Evolutionary conservation across 1,140 invertebrate genomes (phyloP), one percentile per base, ranked within the genome.

Genomic region (Hyles vespertilio): DNA sequence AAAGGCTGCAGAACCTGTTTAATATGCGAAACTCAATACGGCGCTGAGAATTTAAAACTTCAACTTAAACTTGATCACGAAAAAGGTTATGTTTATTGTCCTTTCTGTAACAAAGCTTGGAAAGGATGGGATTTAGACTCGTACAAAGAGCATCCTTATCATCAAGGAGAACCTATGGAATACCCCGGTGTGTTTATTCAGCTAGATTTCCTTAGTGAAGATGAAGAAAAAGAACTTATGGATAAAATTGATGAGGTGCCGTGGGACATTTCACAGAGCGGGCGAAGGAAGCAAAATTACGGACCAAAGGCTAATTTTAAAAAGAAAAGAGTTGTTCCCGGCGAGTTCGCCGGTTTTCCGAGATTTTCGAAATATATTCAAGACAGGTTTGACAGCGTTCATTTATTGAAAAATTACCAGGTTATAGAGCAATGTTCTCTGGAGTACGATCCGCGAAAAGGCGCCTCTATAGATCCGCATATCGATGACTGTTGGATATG

Each of bases 251-350:
- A 99, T 86, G 79, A 90, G 55, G 89, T 97, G 51, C 93, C 94
- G 3, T 99, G 98, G 98, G 93, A 95, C 63, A 89, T 91, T 43
- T 99, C 98, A 2, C 98, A 99, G 89, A 99, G 98, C 86, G 98
- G 98, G 3, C 91, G 98, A 55, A 92, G 96, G 63, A 99, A 99
- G 88, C 97, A 98, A 93, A 99, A 99, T 89, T 99, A 94, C 91
- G 98, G 98, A 9, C 98, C 98, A 3, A 99, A 99, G 90, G 97
- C 98, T 32, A 99, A 99, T 89, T 99, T 99, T 78, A 99, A 99
- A 77, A 98, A 97, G 78, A 92, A 93, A 67, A 98, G 97, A 85
- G 84, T 99, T 11, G 93, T 92, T 61, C 60, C 93, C 51, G 95
- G 94, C 0, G 84, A 91, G 43, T 99, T 99, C 75, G 89, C 91